Base-by-base conservation (phyloP, 2,888 invertebrate genomes). In the Notocelia uddmanniana region DNA sequence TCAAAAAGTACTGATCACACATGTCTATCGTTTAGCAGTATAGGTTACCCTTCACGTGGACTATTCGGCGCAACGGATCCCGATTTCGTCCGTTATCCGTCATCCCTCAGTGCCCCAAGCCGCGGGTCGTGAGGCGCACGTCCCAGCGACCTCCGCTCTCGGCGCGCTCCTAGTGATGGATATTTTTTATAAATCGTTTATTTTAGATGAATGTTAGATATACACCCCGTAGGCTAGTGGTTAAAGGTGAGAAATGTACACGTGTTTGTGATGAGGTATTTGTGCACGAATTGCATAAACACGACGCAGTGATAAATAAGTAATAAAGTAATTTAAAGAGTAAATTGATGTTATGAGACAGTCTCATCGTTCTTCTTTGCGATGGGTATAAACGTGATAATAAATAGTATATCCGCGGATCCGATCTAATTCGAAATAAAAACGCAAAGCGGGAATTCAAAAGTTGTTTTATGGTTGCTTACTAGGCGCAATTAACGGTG, bases 171-270 rank as follows among this genome's bases (percentile, higher is more conserved):
- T 71, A 67, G 63, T 58, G 69, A 64, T 57, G 19, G 62, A 72
- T 81, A 79, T 81, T 82, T 73, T 81, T 80, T 81, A 78, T 79
- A 83, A 70, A 71, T 68, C 70, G 74, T 81, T 79, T 83, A 82
- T 80, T 83, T 83, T 82, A 79, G 79, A 83, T 79, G 76, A 78
- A 74, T 81, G 78, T 80, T 80, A 82, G 78, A 75, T 76, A 78
- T 82, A 82, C 80, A 83, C 76, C 75, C 74, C 62, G 73, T 76
- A 76, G 74, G 58, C n/a, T 75, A 76, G 69, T 68, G 54, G 72
- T 73, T 71, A 69, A 45, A 23, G 66, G 54, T 55, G 54, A 55
- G 66, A 45, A 9, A 13, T 0, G 23, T 2, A 26, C n/a, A 26
- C 31, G 31, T 15, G 50, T 21, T 18, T 50, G 13, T 45, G 48